Conservation (phyloP, 2,888 invertebrate species). For the Heteromyza rotundicornis region DNA sequence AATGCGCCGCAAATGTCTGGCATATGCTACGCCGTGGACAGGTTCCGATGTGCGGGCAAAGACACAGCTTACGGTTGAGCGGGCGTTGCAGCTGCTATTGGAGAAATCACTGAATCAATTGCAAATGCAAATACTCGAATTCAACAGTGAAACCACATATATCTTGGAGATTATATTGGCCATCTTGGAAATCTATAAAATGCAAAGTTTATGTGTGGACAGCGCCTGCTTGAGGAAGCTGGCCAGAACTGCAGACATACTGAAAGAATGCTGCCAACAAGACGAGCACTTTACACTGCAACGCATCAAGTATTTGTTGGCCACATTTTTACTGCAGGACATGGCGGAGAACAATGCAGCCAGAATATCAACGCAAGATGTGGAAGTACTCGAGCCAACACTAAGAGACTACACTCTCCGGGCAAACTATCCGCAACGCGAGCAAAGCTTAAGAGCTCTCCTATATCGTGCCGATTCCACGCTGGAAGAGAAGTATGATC, state of each 20-base stretch:
- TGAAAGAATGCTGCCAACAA: constrained; percentile 29
- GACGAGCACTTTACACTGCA: constrained; percentile 38
- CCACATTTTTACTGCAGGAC: constrained; percentile 43
- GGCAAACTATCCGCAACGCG: constrained; percentile 28
- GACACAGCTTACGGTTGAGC: constrained; percentile 41
- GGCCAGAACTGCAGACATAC: constrained; percentile 22
- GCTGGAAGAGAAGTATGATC: constrained; percentile 24
- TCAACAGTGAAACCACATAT: constrained; percentile 28
- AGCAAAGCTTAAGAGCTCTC: constrained; percentile 10
- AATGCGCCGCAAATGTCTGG: constrained; percentile 33
- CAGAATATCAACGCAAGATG: neutral
- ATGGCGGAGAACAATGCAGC: constrained; percentile 21
- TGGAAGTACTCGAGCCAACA: constrained; percentile 30
- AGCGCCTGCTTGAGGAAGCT: constrained; percentile 28
- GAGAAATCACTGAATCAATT: constrained; percentile 36
- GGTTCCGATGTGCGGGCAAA: constrained; percentile 14
- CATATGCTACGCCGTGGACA: constrained; percentile 25
- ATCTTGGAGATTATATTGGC: constrained; percentile 33
- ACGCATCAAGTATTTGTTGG: constrained; percentile 45
- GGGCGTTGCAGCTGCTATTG: constrained; percentile 40
- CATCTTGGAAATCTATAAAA: constrained; percentile 26
- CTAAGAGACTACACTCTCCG: constrained; percentile 38
- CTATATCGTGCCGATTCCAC: constrained; percentile 5
- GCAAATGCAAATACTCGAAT: constrained; percentile 18
- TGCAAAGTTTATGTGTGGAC: constrained; percentile 20